A percentile compares a stretch with the other conserved stretches of the same genome.
phyloP scores from a whole-genome alignment of 2,113 vertebrate genomes.

The Cavia aperea region DNA sequence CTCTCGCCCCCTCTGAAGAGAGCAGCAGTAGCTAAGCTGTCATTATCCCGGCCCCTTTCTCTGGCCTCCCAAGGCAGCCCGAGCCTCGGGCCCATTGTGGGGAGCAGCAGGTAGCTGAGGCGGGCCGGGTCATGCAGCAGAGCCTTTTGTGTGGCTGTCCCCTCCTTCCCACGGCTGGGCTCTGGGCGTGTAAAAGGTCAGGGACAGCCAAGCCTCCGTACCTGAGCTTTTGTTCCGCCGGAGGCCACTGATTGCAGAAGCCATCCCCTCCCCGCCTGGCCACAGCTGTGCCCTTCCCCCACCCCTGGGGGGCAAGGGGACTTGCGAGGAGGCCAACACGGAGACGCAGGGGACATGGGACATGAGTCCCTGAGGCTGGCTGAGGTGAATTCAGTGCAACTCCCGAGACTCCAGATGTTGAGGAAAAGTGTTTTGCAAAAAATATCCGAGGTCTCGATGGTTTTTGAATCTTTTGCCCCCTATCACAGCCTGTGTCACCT shows the following conservation, averaged over 20 bases:
- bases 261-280: conserved; percentile 9
- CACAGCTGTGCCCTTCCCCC: background rate
- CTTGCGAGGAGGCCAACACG: background rate
- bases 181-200: conserved; percentile 84
- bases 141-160: conserved; percentile 75
- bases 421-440: background rate
- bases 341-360: accelerated
- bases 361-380: background rate
- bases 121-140: conserved; percentile 77
- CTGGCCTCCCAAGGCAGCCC: conserved; percentile 74
- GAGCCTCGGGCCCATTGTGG: conserved; percentile 84
- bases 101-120: conserved; percentile 90
- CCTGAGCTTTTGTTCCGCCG: conserved; percentile 79
- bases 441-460: background rate
- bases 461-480: background rate
- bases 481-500: background rate
- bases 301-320: background rate
- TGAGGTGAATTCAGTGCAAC: background rate
- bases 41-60: conserved; percentile 85
- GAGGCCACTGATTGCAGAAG: conserved; percentile 64
- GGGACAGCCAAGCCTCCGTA: conserved; percentile 76
- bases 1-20: conserved; percentile 82
- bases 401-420: background rate
- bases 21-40: conserved; percentile 81
- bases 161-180: conserved; percentile 71